A percentile compares a stretch with the other conserved stretches of the same genome.
Evolutionary conservation across 2,113 vertebrate genomes (phyloP).

Genomic region (Leucopternis melanops): DNA sequence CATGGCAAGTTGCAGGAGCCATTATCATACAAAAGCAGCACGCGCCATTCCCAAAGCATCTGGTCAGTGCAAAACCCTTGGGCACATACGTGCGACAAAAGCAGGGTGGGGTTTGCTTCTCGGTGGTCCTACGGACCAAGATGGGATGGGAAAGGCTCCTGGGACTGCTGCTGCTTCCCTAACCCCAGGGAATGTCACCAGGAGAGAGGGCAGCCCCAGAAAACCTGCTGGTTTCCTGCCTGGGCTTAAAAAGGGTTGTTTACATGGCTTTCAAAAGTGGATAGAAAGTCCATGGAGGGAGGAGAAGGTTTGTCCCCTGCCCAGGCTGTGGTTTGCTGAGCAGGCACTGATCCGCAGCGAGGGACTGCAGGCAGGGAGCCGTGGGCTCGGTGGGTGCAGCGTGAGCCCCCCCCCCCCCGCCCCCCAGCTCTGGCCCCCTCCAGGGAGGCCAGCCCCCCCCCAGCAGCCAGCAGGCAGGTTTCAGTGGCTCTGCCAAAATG

Average conservation of each 20-base stretch:
- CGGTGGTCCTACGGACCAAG: fast-evolving
- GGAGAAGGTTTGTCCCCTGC: neutral
- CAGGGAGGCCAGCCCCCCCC: neutral
- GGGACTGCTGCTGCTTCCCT: neutral
- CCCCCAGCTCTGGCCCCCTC: neutral
- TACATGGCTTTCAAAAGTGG: neutral
- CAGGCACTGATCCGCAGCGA: fast-evolving
- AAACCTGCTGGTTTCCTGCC: neutral
- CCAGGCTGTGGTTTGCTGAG: neutral
- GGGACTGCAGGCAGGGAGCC: neutral
- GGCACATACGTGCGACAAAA: fast-evolving
- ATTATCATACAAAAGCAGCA: fast-evolving
- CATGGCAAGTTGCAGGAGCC: neutral
- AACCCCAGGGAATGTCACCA: neutral
- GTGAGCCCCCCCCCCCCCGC: neutral
- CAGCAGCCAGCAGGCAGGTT: neutral
- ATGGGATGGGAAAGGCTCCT: neutral
- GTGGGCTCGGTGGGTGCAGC: neutral
- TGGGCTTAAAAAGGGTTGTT: neutral
- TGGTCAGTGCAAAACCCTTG: neutral
- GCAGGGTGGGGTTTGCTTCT: neutral
- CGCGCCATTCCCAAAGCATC: fast-evolving
- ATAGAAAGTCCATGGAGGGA: neutral
- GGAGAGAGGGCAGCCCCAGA: neutral
- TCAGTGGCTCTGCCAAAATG: neutral